These are phyloP conservation scores for Aricia agestis DNA, from an alignment of 1,140 invertebrate species.

Conservation along the genomic window DNA sequence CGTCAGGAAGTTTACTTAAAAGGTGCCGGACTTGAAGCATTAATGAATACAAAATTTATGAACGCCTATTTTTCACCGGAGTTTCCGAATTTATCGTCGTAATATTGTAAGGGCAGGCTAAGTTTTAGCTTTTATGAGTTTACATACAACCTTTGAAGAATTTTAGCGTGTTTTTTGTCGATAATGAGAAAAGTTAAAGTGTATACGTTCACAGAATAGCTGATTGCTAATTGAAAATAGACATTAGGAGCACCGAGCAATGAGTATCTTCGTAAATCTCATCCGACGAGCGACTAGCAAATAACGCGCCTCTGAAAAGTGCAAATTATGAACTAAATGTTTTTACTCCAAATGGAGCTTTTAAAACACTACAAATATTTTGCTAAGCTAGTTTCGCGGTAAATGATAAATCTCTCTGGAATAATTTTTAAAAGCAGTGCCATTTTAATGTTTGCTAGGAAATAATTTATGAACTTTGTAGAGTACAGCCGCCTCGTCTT, in stretches of 20 bases:
- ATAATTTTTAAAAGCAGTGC: background rate
- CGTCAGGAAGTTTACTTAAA: background rate
- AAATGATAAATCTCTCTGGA: background rate
- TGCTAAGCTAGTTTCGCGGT: background rate
- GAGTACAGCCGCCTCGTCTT: background rate
- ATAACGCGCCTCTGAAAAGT: too few relatives aligned
- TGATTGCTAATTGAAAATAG: too few relatives aligned
- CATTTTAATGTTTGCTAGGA: background rate
- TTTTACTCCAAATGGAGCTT: too few relatives aligned
- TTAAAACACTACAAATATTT: background rate
- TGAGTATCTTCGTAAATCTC: too few relatives aligned
- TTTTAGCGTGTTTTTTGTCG: too few relatives aligned
- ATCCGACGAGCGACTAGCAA: too few relatives aligned
- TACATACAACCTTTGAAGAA: too few relatives aligned
- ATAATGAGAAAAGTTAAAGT: too few relatives aligned
- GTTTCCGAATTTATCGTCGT: background rate
- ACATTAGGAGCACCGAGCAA: too few relatives aligned
- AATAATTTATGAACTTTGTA: conserved; percentile 11
- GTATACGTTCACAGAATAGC: too few relatives aligned
- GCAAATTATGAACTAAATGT: too few relatives aligned
- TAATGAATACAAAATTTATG: conserved; percentile 11
- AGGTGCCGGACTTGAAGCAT: background rate
- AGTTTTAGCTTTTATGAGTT: background rate
- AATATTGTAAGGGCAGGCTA: background rate
- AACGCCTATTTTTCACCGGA: conserved; percentile 1